Evolutionary conservation across 2,797 vertebrate species (phyloP).

Genomic region (Cryptoblepharus egeriae): DNA sequence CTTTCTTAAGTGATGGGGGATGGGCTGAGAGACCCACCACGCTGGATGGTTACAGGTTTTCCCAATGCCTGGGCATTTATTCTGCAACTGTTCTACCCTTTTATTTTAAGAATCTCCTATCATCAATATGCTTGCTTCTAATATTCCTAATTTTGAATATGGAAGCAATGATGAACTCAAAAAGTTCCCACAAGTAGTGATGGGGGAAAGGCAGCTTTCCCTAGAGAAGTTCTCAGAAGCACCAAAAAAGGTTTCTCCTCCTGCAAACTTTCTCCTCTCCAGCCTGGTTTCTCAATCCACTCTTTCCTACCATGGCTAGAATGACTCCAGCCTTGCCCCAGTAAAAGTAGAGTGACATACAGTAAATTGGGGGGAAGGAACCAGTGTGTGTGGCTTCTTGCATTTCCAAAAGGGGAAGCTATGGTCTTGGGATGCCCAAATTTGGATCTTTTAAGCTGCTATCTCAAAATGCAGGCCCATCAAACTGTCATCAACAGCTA

Average conservation of each 20-base stretch:
- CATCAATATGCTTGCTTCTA: not conserved
- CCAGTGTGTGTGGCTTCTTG: not conserved
- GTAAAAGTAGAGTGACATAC: not conserved
- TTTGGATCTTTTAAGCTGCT: no score
- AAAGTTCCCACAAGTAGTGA: not conserved
- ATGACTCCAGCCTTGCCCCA: not conserved
- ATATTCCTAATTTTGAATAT: not conserved
- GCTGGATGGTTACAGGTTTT: not conserved
- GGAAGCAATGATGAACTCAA: not conserved
- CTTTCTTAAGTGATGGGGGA: not conserved
- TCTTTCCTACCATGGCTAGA: not conserved
- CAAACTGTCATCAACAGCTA: no score
- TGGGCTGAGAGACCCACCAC: no score
- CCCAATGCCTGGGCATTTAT: not conserved
- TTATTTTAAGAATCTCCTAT: not conserved
- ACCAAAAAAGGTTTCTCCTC: no score
- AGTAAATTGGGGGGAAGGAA: not conserved
- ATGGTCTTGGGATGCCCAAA: no score
- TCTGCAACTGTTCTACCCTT: not conserved
- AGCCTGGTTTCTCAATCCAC: not conserved
- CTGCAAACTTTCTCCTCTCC: not conserved
- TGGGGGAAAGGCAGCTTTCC: not conserved
- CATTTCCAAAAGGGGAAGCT: no score
- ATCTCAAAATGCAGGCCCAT: no score
- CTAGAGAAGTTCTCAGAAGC: not conserved